Base-by-base conservation (phyloP, 2,797 vertebrate species). In the Acestrorhynchus altus region DNA sequence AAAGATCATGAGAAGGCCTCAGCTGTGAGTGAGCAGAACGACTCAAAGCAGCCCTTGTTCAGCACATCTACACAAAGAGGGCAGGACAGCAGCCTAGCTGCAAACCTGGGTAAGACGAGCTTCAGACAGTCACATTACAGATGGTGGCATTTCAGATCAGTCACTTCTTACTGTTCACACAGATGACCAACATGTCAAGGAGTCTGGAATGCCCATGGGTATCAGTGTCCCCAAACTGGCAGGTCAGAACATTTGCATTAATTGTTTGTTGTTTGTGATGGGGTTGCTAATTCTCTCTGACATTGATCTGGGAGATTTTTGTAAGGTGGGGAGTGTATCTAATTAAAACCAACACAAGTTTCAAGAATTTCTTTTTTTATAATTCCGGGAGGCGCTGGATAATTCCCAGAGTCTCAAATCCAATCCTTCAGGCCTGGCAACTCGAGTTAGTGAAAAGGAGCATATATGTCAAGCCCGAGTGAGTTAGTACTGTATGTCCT, bases 171-270 rank as follows among this genome's bases (percentile, higher is more conserved):
- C 20, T 74, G 35, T 47, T 24, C 9, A 39, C 56, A 59, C 80
- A 92, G 92, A 91, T 35, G 86, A 76, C 49, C 87, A 80, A 49
- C 74, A 77, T n/a, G 28, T 82, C 56, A 89, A 88, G 66, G 88
- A 85, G 18, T 67, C 82, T 11, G 64, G 46, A 65, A 83, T 80
- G 44, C 72, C 28, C 1, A 0, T 79, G 57, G 73, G 82, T 8
- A 78, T 91, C 12, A 56, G 76, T 63, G 56, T 92, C 39, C 90
- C 88, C 8, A 51, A 73, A 31, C 71, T 92, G 28, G 57, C 92
- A 90, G 93, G 92, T 92, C 81, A 84, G 74, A 81, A 13, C 8
- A n/a, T 70, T 71, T 54, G 8, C 24, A 42, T 61, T 70, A 42
- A 44, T 22, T 40, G n/a, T 9, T 60, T 22, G 8, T 8, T 56